These are phyloP conservation scores for Parazoanthus swiftii DNA, from an alignment of 92 coral and sea anemone species.

Conservation along the genomic window DNA sequence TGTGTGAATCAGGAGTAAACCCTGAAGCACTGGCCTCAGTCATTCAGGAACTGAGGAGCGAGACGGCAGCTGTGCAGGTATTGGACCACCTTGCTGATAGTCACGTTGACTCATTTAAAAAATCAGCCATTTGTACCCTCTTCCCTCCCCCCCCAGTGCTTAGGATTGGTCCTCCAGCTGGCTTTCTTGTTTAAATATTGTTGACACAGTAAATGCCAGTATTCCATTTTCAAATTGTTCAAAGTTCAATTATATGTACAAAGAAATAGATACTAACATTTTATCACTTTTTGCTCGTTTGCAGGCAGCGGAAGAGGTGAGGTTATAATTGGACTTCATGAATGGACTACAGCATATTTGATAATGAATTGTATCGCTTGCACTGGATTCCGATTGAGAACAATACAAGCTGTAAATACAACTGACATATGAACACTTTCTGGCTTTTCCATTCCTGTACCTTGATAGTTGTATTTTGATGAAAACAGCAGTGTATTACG, in stretches of 20 bases:
- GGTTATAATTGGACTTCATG: background rate
- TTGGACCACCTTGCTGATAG: too few species aligned
- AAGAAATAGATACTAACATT: background rate
- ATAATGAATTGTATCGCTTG: background rate
- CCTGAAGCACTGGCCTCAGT: slow-evolving; percentile 98
- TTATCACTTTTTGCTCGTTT: background rate
- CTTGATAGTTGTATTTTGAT: background rate
- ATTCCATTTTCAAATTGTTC: too few species aligned
- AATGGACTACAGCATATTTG: background rate
- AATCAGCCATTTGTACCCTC: background rate
- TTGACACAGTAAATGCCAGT: too few species aligned
- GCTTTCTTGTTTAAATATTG: too few species aligned
- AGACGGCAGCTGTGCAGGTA: slow-evolving; percentile 90
- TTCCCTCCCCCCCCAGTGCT: background rate
- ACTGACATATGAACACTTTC: background rate
- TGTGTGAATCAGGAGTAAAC: slow-evolving; percentile 97
- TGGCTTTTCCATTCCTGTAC: background rate
- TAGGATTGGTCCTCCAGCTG: too few species aligned
- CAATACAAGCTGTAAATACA: background rate
- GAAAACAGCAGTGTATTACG: background rate
- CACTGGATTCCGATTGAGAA: background rate
- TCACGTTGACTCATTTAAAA: background rate
- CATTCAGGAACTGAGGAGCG: slow-evolving; percentile 87
- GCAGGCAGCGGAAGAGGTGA: slow-evolving; percentile 42
- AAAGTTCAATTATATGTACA: too few species aligned